phyloP scores from a whole-genome alignment of 2,888 invertebrate species.

The Cephonodes hylas region DNA sequence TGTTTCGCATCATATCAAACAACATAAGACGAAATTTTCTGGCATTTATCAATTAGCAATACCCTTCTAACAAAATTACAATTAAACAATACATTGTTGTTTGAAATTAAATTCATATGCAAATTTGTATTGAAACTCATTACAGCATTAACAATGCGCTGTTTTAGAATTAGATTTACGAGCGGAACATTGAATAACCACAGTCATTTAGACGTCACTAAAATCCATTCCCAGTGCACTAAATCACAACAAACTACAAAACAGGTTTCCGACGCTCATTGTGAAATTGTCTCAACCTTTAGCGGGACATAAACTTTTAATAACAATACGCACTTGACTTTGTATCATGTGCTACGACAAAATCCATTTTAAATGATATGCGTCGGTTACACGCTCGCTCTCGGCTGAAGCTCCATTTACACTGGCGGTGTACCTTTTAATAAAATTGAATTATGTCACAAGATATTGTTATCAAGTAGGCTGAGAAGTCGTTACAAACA shows the following conservation, averaged over 20 bases:
- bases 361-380: slow-evolving; percentile 28
- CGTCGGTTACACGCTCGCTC: slow-evolving; percentile 15
- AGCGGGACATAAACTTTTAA: slow-evolving; percentile 60
- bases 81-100: neutral
- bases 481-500: slow-evolving; percentile 79
- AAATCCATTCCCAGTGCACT: slow-evolving; percentile 68
- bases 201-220: slow-evolving; percentile 57
- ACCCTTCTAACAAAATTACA: neutral
- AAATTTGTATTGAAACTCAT: neutral
- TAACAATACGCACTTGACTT: slow-evolving; percentile 73
- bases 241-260: slow-evolving; percentile 64
- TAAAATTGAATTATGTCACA: slow-evolving; percentile 66
- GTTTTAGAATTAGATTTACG: slow-evolving; percentile 48
- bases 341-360: slow-evolving; percentile 52
- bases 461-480: slow-evolving; percentile 79
- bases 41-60: neutral
- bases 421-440: slow-evolving; percentile 42
- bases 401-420: slow-evolving; percentile 33
- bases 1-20: neutral
- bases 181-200: slow-evolving; percentile 59
- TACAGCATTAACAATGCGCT: slow-evolving; percentile 12
- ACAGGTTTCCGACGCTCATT: slow-evolving; percentile 59
- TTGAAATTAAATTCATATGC: slow-evolving; percentile 8
- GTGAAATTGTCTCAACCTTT: slow-evolving; percentile 62
- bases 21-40: slow-evolving; percentile 1